A percentile compares a stretch with the other conserved stretches of the same genome.
Conservation (phyloP, 1,140 invertebrate species). For the Tetranychus cinnabarinus region DNA sequence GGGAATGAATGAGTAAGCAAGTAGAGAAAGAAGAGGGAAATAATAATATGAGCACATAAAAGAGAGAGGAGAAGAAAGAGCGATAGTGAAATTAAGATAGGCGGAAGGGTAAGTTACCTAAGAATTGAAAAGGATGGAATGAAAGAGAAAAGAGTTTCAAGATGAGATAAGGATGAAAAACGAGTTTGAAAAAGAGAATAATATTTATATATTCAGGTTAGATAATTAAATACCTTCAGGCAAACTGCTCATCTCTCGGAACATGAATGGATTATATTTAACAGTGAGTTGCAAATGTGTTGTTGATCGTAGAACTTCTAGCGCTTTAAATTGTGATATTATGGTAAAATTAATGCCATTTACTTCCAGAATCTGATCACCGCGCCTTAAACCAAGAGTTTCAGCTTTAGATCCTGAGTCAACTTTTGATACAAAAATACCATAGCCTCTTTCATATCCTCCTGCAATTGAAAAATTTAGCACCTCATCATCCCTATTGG, state of each 20-base stretch:
- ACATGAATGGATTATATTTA: conserved; percentile 48
- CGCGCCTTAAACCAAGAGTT: conserved; percentile 82
- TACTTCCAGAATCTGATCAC: conserved; percentile 90
- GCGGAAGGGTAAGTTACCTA: not conserved
- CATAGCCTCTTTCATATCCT: conserved; percentile 68
- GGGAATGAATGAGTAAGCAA: not conserved
- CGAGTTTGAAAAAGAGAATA: no score
- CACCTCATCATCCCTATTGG: conserved; percentile 71
- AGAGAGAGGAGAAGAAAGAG: no score
- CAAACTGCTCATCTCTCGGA: conserved; percentile 3
- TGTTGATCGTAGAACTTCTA: conserved; percentile 72
- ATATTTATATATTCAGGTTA: not conserved
- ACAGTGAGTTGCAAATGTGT: conserved; percentile 89
- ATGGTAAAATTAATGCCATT: conserved; percentile 89
- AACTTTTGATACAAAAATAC: conserved; percentile 84
- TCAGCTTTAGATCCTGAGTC: conserved; percentile 78
- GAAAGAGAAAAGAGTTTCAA: not conserved
- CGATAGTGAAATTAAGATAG: no score
- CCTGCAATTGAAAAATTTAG: conserved; percentile 78
- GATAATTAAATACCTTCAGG: conserved; percentile 1
- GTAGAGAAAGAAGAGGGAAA: no score
- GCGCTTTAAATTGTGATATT: conserved; percentile 59
- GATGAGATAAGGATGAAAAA: no score
- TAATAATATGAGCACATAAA: no score
- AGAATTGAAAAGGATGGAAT: not conserved